Conservation (phyloP, 2,888 invertebrate species). For the Andricus quercusramuli region DNA sequence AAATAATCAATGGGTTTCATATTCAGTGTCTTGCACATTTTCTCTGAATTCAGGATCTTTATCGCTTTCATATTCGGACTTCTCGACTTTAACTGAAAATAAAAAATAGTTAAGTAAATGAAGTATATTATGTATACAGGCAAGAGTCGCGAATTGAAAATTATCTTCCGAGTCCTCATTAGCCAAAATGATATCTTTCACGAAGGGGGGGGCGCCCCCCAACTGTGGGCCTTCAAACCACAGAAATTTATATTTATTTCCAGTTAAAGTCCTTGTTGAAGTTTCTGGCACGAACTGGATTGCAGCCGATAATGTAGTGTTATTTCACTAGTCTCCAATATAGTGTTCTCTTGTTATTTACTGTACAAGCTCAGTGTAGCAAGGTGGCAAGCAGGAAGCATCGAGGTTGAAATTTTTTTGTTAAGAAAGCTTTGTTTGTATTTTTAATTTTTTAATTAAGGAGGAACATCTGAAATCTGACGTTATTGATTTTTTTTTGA, state of each 20-base stretch:
- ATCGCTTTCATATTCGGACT: background rate
- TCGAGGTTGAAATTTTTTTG: too few species aligned
- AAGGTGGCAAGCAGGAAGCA: conserved; percentile 59
- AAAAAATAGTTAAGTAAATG: background rate
- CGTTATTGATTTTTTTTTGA: background rate
- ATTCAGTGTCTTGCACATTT: background rate
- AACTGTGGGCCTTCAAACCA: conserved; percentile 64
- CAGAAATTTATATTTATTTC: conserved; percentile 55
- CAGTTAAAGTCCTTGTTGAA: conserved; percentile 52
- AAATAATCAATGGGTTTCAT: background rate
- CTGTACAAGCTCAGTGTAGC: conserved; percentile 58
- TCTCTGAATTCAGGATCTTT: background rate
- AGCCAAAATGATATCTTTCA: conserved; percentile 42
- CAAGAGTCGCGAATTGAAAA: background rate
- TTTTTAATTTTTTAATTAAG: conserved; percentile 40
- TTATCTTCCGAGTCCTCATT: background rate
- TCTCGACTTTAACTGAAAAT: background rate
- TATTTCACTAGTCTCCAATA: conserved; percentile 58
- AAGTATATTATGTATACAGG: background rate
- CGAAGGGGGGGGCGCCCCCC: conserved; percentile 50
- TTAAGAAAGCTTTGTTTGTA: conserved; percentile 24
- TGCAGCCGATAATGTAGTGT: conserved; percentile 50
- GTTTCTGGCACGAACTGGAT: conserved; percentile 49
- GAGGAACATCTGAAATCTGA: conserved; percentile 33
- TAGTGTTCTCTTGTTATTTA: conserved; percentile 56